These are phyloP conservation scores for Eudyptes chrysolophus DNA, from an alignment of 2,113 vertebrate species.

Conservation along the genomic window DNA sequence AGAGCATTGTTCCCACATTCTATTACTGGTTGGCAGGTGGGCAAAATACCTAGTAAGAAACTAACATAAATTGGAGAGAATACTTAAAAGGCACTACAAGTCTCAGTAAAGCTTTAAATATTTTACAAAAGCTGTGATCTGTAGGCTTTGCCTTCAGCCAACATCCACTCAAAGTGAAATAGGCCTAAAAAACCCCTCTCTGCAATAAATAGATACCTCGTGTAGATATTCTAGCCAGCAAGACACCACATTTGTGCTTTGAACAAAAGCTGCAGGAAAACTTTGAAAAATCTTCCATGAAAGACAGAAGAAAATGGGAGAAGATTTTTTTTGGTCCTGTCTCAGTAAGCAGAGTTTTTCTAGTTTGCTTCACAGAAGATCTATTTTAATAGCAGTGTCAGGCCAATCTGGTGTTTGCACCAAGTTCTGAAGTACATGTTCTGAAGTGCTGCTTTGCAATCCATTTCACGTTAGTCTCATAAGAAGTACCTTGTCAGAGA, in stretches of 20 bases:
- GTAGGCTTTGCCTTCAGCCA: not conserved
- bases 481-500: not conserved
- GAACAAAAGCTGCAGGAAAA: slow-evolving; percentile 24
- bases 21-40: not conserved
- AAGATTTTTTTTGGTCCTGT: not conserved
- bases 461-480: not conserved
- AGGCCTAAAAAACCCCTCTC: not conserved
- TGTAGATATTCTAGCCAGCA: not conserved
- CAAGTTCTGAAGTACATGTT: not conserved
- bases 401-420: not conserved
- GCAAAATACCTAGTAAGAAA: not conserved
- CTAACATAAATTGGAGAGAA: slow-evolving; percentile 15
- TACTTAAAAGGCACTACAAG: slow-evolving; percentile 15
- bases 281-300: not conserved
- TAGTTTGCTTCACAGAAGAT: not conserved
- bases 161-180: not conserved
- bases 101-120: slow-evolving; percentile 16
- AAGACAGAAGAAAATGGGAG: not conserved
- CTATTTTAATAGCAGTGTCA: not conserved
- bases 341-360: not conserved
- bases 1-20: not conserved
- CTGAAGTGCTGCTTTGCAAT: not conserved
- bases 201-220: slow-evolving; percentile 11
- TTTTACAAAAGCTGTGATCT: slow-evolving; percentile 22
- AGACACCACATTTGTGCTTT: slow-evolving; percentile 7